phyloP scores from a whole-genome alignment of 2,113 vertebrate species.

The Chloropsis hardwickii region DNA sequence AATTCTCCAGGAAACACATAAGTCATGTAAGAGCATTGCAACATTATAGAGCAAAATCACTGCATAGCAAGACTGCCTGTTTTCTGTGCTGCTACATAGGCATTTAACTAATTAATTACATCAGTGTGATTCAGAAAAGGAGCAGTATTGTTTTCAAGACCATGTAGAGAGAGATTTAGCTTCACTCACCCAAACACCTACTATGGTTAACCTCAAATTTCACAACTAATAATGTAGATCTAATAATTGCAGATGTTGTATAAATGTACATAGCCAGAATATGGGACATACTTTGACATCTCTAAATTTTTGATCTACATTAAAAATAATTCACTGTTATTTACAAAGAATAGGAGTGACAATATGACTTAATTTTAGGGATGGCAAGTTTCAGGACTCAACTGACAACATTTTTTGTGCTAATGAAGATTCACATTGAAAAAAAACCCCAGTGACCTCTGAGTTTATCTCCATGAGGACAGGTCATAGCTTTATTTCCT shows the following conservation, averaged over 20 bases:
- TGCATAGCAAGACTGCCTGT: neutral
- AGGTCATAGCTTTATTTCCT: neutral
- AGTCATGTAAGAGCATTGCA: neutral
- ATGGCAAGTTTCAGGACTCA: neutral
- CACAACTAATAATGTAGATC: neutral
- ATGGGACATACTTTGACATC: neutral
- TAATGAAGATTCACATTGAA: neutral
- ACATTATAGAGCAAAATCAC: neutral
- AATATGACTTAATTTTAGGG: neutral
- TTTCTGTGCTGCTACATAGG: neutral
- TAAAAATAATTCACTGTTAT: neutral
- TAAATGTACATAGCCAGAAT: neutral
- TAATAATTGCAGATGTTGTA: neutral
- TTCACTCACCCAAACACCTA: neutral
- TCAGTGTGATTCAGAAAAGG: neutral
- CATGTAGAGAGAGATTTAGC: neutral
- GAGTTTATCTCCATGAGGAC: neutral
- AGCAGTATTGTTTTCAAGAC: neutral
- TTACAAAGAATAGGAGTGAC: neutral
- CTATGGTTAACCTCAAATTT: neutral
- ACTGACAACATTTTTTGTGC: slow-evolving; percentile 3
- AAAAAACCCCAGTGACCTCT: neutral
- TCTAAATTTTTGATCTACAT: neutral
- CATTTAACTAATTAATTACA: neutral
- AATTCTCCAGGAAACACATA: neutral